Percentiles rank a stretch among this genome's conserved stretches.
phyloP scores from a whole-genome alignment of 1,140 invertebrate genomes.

The Camponotus vicinus region DNA sequence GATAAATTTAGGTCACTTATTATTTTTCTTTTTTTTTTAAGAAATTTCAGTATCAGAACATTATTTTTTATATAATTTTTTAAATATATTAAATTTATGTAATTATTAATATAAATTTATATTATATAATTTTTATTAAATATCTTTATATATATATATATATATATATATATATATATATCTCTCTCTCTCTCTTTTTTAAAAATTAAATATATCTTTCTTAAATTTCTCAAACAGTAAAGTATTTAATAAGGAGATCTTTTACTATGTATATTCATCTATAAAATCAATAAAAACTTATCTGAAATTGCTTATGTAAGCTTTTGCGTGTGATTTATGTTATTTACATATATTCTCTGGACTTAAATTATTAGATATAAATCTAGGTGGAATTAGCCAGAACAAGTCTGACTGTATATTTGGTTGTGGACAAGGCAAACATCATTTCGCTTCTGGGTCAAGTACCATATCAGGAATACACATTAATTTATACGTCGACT shows the following conservation, averaged over 20 bases:
- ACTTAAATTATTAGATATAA: not conserved
- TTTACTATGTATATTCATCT: not conserved
- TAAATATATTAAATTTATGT: not conserved
- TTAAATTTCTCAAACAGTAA: not conserved
- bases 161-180: no score
- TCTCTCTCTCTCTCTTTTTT: no score
- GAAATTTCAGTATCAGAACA: no score
- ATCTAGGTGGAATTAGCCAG: conserved; percentile 5
- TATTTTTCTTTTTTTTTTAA: no score
- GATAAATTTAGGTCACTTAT: no score
- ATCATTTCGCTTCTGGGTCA: conserved; percentile 19
- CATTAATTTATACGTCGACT: conserved; percentile 39
- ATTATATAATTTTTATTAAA: no score
- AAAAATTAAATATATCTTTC: not conserved
- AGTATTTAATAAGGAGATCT: not conserved
- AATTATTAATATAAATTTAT: not conserved
- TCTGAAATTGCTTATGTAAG: not conserved
- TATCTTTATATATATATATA: no score
- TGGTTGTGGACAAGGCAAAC: conserved; percentile 15
- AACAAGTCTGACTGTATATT: not conserved
- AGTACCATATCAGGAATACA: conserved; percentile 18
- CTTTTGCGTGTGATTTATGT: not conserved
- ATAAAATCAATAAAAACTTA: not conserved
- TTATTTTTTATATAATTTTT: not conserved
- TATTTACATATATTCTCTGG: not conserved